Conservation (phyloP, 30 jellyfish, hydroid and myxozoan species). For the Turritopsis dohrnii region DNA sequence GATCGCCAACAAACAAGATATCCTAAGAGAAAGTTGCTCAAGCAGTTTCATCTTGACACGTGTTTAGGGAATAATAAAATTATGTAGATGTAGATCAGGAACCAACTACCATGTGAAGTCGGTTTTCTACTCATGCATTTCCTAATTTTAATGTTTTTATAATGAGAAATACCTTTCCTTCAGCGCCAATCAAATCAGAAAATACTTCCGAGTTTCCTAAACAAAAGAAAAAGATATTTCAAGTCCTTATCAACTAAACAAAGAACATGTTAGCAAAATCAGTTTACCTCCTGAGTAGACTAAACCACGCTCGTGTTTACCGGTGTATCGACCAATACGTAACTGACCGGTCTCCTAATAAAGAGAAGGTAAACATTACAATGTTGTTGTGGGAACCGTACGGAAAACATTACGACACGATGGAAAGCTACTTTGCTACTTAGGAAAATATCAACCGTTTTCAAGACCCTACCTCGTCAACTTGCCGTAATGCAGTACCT, state of each 20-base stretch:
- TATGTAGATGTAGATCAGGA: too few species aligned
- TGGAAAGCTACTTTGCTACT: not conserved
- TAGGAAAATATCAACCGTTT: not conserved
- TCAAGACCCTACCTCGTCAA: conserved; percentile 43
- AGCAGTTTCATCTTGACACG: too few species aligned
- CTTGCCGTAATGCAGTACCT: conserved; percentile 68
- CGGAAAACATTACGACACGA: not conserved
- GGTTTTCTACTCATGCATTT: too few species aligned
- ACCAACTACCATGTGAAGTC: too few species aligned
- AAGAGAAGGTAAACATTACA: not conserved
- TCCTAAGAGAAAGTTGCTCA: conserved; percentile 37
- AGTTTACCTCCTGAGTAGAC: conserved; percentile 83
- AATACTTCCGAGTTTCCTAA: conserved; percentile 83
- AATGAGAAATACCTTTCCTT: conserved; percentile 71
- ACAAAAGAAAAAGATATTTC: not conserved
- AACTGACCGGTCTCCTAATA: conserved; percentile 65
- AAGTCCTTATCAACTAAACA: not conserved
- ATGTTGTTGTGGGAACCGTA: not conserved
- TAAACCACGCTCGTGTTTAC: conserved; percentile 76
- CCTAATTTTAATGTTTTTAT: too few species aligned
- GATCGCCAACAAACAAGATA: conserved; percentile 95
- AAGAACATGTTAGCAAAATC: too few species aligned
- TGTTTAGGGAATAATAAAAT: too few species aligned
- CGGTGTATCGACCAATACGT: conserved; percentile 83
- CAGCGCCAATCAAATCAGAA: conserved; percentile 93